A percentile compares a stretch with the other conserved stretches of the same genome.
Evolutionary conservation across 2,888 invertebrate genomes (phyloP).

Genomic region (Desoria tigrina): DNA sequence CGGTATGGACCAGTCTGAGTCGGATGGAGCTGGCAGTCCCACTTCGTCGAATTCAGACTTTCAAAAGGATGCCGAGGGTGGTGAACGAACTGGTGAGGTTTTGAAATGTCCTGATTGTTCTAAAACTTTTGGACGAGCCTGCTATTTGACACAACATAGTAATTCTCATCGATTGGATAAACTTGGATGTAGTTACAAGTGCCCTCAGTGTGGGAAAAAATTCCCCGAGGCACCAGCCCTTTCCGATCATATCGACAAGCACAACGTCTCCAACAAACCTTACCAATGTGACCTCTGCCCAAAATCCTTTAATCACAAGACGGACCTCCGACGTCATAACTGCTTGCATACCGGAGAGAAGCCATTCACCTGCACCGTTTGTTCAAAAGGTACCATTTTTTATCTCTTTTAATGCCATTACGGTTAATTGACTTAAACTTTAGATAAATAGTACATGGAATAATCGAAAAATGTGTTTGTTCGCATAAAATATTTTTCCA

Average conservation of each 20-base stretch:
- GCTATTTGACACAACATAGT: constrained; percentile 87
- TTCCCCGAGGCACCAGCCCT: constrained; percentile 64
- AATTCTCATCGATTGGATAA: constrained; percentile 84
- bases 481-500: too few species aligned
- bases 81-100: constrained; percentile 35
- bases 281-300: constrained; percentile 71
- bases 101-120: constrained; percentile 78
- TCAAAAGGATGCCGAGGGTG: neutral
- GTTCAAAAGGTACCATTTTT: too few species aligned
- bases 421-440: too few species aligned
- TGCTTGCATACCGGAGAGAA: constrained; percentile 84
- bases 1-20: constrained; percentile 24
- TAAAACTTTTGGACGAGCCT: constrained; percentile 80
- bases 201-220: constrained; percentile 80
- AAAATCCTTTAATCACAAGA: constrained; percentile 77
- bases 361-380: constrained; percentile 77
- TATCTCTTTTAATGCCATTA: too few species aligned
- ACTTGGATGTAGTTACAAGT: constrained; percentile 83
- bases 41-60: constrained; percentile 22
- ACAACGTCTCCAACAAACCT: constrained; percentile 77
- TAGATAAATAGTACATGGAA: too few species aligned
- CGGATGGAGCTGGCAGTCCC: constrained; percentile 23
- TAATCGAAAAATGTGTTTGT: too few species aligned
- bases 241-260: constrained; percentile 70
- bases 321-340: constrained; percentile 81